Base-by-base conservation (phyloP, 2,797 vertebrate genomes). In the Oceanodroma leucorhoa region DNA sequence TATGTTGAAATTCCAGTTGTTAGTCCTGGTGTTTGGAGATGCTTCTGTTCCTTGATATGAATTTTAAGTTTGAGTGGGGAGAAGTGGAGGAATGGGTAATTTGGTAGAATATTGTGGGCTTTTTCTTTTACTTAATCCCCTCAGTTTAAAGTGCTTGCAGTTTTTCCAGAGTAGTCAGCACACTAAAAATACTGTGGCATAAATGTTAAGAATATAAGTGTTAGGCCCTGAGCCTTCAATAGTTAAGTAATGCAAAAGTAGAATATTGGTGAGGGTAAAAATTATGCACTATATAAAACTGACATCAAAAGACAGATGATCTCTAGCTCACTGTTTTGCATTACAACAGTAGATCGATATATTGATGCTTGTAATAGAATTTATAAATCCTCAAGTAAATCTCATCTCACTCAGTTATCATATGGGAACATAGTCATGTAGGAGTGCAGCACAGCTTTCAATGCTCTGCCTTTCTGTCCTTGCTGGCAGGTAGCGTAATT, bases 351-450 rank as follows among this genome's bases (percentile, higher is more conserved):
- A 75, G 71, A 69, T 54, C 2, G 0, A 27, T 58, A 14, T 66
- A 43, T 38, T 72, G 75, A 41, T 79, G 46, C 27, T 94, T 84
- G 21, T 78, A 53, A 57, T 61, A 32, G n/a, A 71, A 55, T 41
- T 83, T 34, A 27, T 54, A 61, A 66, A 88, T 48, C 40, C 30
- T 57, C 3, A 16, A 41, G 13, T 83, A 55, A 80, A 40, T 73
- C 9, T 60, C 11, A 4, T 29, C 66, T 51, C 7, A 9, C 43
- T 57, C 9, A 14, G 29, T 51, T 36, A 38, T 14, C 18, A 3
- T 22, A 16, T 29, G 24, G 45, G n/a, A 51, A 36, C 1, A 2
- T 5, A 54, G 48, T 43, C 20, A 16, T 1, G 1, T 16, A 36
- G n/a, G 50, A 64, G 20, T 1, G 11, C 38, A 66, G 51, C 54